Evolutionary conservation across 2,797 vertebrate genomes (phyloP).

Genomic region (Clamator glandarius): DNA sequence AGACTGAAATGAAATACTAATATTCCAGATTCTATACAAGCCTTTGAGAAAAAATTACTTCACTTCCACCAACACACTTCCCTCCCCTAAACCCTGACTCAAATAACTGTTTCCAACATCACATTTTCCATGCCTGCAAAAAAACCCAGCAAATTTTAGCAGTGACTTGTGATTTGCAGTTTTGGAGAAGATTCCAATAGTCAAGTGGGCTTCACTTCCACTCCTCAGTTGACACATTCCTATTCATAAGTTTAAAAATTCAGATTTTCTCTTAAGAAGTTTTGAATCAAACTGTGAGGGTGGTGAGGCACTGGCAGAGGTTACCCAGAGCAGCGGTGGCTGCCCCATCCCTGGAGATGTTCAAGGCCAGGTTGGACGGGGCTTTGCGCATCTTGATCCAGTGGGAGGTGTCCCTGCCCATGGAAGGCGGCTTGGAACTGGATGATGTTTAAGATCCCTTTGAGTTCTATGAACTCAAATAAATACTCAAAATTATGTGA

Average conservation of each 20-base stretch:
- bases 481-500: accelerated
- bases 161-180: too few species aligned
- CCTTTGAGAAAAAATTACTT: background rate
- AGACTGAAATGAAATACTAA: background rate
- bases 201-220: background rate
- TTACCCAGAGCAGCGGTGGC: too few species aligned
- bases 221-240: background rate
- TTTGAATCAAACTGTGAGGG: background rate
- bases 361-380: too few species aligned
- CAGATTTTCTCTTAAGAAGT: accelerated
- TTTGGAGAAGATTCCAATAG: background rate
- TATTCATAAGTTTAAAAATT: background rate
- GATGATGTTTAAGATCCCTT: too few species aligned
- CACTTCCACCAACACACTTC: background rate
- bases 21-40: background rate
- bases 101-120: background rate
- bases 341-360: too few species aligned
- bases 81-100: background rate
- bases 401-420: too few species aligned
- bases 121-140: background rate
- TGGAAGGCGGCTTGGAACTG: too few species aligned
- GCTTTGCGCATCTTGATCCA: too few species aligned
- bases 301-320: too few species aligned
- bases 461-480: background rate
- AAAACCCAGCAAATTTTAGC: background rate